Evolutionary conservation across 2,113 vertebrate genomes (phyloP).

Genomic region (Chamaetylas fuelleborni): DNA sequence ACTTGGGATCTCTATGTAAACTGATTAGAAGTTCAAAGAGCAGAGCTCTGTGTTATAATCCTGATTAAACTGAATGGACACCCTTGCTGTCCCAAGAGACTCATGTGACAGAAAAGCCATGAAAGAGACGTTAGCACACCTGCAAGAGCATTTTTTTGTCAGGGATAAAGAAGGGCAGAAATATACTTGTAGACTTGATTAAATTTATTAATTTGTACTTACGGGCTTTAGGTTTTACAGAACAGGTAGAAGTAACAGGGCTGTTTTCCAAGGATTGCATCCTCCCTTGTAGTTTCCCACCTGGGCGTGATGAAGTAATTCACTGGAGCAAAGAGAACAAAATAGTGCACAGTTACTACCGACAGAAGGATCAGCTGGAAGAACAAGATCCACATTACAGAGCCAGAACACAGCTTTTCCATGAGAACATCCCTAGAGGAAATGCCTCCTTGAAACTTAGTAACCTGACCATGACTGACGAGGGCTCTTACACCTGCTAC

Average conservation of each 20-base stretch:
- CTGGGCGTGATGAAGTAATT: slow-evolving; percentile 61
- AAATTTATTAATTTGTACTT: neutral
- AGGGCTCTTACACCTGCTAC: slow-evolving; percentile 72
- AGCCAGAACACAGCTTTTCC: slow-evolving; percentile 66
- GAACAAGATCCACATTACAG: slow-evolving; percentile 20
- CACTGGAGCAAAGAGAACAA: slow-evolving; percentile 73
- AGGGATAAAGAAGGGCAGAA: neutral
- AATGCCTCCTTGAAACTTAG: slow-evolving; percentile 72
- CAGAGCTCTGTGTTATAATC: neutral
- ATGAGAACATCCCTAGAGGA: slow-evolving; percentile 41
- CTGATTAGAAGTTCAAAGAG: neutral
- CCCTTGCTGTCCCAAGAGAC: neutral
- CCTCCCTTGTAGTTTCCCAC: slow-evolving; percentile 67
- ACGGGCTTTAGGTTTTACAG: neutral
- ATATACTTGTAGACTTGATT: neutral
- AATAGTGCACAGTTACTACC: slow-evolving; percentile 67
- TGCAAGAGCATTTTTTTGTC: neutral
- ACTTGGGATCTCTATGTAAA: neutral
- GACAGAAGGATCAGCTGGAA: slow-evolving; percentile 1
- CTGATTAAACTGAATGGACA: neutral
- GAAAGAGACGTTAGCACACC: accelerated
- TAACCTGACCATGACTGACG: slow-evolving; percentile 15
- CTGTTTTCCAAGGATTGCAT: slow-evolving; percentile 49
- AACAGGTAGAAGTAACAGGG: slow-evolving; percentile 9
- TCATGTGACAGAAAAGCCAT: neutral